Evolutionary conservation across 2,113 vertebrate genomes (phyloP), one percentile per base, ranked within the genome.

Genomic region (Onychostoma macrolepis): DNA sequence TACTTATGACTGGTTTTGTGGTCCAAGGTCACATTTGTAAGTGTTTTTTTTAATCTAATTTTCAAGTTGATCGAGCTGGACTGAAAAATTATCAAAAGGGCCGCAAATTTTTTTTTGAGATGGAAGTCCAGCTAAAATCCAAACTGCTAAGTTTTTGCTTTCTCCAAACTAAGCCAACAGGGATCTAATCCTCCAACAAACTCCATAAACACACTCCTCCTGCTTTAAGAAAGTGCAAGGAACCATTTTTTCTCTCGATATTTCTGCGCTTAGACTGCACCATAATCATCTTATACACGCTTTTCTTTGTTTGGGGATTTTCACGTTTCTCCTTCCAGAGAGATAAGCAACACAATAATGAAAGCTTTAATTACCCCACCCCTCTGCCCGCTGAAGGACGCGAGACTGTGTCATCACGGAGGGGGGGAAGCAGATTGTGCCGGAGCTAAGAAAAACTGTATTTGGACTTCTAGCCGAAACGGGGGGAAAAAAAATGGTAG

Each of bases 291-390:
- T 89, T 89, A 89, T 89, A 86, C 80, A 89, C 86, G 89, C 89
- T 86, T 88, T 75, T 89, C 86, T 88, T 91, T 89, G 90, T 92
- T 90, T 87, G 90, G 75, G 88, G 91, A 91, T 91, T 89, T 93
- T 96, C 96, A 95, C 96, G 96, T 95, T 96, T 74, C 50, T 89
- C 95, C 96, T 96, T 96, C 95, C 94, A 94, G 93, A 92, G 95
- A 95, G 96, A 94, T 94, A 94, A 94, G 96, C 95, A 93, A 96
- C 94, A 95, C 96, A 97, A 96, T 97, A 96, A 97, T 95, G 95
- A 96, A 96, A 96, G 95, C 95, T 96, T 96, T 97, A 97, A 97
- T 97, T 96, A 97, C 95, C 97, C 96, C 96, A 96, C 96, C 92
- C 91, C 97, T 97, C 95, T 93, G 95, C 94, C 95, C 94, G 94